Percentiles rank a stretch among this genome's conserved stretches.
phyloP scores from a whole-genome alignment of 2,113 vertebrate species.

The Acanthisitta chloris region DNA sequence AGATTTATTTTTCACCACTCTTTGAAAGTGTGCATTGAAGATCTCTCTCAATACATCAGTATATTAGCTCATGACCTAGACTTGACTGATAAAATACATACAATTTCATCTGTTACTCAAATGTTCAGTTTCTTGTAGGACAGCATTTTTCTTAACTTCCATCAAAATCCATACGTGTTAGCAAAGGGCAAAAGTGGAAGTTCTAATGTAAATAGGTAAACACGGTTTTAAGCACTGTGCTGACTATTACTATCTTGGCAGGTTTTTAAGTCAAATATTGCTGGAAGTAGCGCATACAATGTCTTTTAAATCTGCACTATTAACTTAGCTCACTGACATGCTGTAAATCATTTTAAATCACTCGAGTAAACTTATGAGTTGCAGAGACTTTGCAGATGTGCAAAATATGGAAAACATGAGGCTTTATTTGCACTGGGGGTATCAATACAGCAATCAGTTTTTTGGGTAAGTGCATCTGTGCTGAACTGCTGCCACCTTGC shows the following conservation, averaged over 20 bases:
- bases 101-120: neutral
- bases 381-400: neutral
- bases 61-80: neutral
- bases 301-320: neutral
- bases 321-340: neutral
- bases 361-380: neutral
- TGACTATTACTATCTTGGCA: neutral
- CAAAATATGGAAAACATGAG: neutral
- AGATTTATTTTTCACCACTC: neutral
- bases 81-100: neutral
- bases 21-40: neutral
- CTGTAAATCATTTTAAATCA: neutral
- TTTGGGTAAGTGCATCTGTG: neutral
- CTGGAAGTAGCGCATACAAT: fast-evolving
- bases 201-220: neutral
- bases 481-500: neutral
- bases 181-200: neutral
- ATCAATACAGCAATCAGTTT: neutral
- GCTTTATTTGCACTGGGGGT: neutral
- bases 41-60: neutral
- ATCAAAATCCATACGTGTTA: neutral
- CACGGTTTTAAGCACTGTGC: neutral
- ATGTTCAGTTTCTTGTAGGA: neutral
- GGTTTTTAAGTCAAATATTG: neutral
- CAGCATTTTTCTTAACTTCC: neutral